These are phyloP conservation scores for Calephelis perditalis DNA, from an alignment of 2,888 invertebrate genomes.

Conservation along the genomic window DNA sequence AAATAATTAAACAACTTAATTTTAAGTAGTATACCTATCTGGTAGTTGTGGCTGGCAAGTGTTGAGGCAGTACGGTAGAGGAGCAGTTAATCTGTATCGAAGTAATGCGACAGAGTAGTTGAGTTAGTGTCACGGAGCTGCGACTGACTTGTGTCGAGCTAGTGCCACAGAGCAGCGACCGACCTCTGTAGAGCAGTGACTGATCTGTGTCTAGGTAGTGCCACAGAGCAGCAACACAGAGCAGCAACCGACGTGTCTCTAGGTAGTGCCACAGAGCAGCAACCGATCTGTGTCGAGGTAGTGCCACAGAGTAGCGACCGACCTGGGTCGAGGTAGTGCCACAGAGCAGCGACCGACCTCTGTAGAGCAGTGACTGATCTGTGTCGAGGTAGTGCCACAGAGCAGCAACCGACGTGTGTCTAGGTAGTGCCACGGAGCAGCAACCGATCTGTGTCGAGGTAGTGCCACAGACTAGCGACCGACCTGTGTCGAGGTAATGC, in stretches of 20 bases:
- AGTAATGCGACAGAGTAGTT: conserved; percentile 24
- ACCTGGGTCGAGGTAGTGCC: conserved; percentile 29
- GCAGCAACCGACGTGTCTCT: conserved; percentile 9
- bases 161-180: conserved; percentile 37
- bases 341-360: conserved; percentile 32
- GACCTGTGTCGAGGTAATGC: neutral
- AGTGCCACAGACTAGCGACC: too few species aligned
- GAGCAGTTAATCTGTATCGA: conserved; percentile 34
- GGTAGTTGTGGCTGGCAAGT: too few species aligned
- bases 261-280: too few species aligned
- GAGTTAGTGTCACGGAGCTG: too few species aligned
- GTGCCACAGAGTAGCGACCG: too few species aligned
- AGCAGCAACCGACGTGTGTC: conserved; percentile 17
- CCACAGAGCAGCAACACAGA: neutral
- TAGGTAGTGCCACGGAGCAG: too few species aligned
- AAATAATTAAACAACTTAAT: too few species aligned
- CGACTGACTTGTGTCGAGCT: conserved; percentile 33
- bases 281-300: conserved; percentile 33
- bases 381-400: conserved; percentile 43
- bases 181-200: neutral
- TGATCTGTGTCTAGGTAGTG: conserved; percentile 37
- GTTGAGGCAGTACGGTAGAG: conserved; percentile 38
- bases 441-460: conserved; percentile 33
- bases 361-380: conserved; percentile 19
- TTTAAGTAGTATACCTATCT: conserved; percentile 16